Percentiles rank a stretch among this genome's conserved stretches.
Conservation (phyloP, 2,797 vertebrate species). For the Oreochromis mossambicus region DNA sequence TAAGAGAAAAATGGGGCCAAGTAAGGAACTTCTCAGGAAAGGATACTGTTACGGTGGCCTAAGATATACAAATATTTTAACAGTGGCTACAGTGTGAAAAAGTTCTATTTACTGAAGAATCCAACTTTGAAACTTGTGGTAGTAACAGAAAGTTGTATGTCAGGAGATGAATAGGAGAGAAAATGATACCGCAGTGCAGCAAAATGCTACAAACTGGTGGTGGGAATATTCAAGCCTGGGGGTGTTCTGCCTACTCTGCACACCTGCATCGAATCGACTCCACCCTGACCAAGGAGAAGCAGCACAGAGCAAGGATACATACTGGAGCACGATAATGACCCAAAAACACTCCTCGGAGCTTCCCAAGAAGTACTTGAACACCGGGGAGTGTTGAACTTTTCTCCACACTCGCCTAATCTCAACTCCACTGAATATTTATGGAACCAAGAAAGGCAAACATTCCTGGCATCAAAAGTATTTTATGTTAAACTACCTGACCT, state of each 20-base stretch:
- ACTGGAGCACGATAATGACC: neutral
- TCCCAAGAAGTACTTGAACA: neutral
- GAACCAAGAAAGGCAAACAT: neutral
- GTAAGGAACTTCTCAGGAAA: neutral
- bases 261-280: neutral
- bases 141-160: neutral
- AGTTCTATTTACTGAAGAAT: neutral
- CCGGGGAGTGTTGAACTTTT: neutral
- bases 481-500: neutral
- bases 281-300: neutral
- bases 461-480: neutral
- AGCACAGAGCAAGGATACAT: neutral
- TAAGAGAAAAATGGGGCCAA: fast-evolving
- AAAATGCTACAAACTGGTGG: neutral
- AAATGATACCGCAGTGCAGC: neutral
- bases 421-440: neutral
- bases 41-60: neutral
- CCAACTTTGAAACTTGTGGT: neutral
- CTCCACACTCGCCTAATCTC: neutral
- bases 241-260: neutral
- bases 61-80: neutral
- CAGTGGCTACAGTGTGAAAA: neutral
- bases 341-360: neutral
- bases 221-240: neutral
- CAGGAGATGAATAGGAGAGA: neutral